phyloP scores from a whole-genome alignment of 2,113 vertebrate species.

The Leiothrix lutea region DNA sequence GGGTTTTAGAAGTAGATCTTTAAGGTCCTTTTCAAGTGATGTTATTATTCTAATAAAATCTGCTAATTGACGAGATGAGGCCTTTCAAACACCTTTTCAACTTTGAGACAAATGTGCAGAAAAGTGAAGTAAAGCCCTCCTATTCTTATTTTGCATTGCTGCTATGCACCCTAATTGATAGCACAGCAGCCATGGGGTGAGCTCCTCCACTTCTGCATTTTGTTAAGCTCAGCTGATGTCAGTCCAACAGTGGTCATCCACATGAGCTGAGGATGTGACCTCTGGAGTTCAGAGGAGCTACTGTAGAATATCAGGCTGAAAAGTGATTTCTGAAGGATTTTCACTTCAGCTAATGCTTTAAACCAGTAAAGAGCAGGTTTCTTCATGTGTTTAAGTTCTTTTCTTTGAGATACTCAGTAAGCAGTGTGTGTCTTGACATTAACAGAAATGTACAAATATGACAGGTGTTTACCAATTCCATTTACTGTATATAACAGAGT shows the following conservation, averaged over 20 bases:
- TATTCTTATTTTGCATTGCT: background rate
- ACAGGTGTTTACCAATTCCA: background rate
- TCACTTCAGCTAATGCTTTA: background rate
- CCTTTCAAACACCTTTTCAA: background rate
- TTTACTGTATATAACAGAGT: background rate
- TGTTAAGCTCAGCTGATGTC: background rate
- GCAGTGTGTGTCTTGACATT: background rate
- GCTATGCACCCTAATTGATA: background rate
- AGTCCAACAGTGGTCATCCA: background rate
- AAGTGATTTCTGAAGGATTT: background rate
- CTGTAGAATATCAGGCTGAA: background rate
- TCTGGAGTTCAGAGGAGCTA: background rate
- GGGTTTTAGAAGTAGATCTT: background rate
- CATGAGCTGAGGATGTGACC: fast-evolving
- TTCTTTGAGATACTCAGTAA: background rate
- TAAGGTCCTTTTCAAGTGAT: background rate
- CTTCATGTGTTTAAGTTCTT: background rate
- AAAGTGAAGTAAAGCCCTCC: background rate
- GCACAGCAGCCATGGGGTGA: background rate
- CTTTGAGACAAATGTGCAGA: background rate
- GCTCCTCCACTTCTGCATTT: background rate
- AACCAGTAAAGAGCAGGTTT: background rate
- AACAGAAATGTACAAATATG: background rate
- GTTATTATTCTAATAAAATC: background rate
- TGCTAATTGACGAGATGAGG: background rate